Evolutionary conservation across 2,888 invertebrate genomes (phyloP), one percentile per base, ranked within the genome.

Genomic region (Lampropteryx suffumata): DNA sequence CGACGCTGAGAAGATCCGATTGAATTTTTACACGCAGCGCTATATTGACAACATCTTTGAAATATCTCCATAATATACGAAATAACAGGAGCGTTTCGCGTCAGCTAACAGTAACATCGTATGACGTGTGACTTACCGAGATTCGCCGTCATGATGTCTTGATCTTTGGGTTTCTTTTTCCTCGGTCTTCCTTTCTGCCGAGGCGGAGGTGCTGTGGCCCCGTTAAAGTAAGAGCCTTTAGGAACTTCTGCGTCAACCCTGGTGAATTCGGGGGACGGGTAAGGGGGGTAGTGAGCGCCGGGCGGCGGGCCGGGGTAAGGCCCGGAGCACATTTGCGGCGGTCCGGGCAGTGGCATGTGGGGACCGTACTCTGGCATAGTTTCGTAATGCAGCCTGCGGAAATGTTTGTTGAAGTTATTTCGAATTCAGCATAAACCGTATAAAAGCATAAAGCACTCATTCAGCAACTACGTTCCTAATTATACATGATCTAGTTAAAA

Each of bases 161-260:
- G 92, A 79, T 97, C 96, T 91, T 97, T 97, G 43, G 96, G 96
- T 84, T 98, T 98, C 91, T 97, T 92, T 90, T 98, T 98, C 77
- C 98, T 91, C 27, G 98, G 98, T 63, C 98, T 91, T 7, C 98
- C 98, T 91, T 98, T 98, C 84, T 97, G 97, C 66, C 97, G 92
- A 4, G 97, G 96, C n/a, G 93, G 92, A 40, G 90, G 88, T 29
- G 85, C 84, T 5, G 86, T 56, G 46, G 89, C 84, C 7, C 92
- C 92, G 65, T 92, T 92, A 78, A 92, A 92, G 76, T 92, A 92
- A 40, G 90, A 79, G 63, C 80, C 92, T 82, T 89, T 92, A 84
- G 87, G 82, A 71, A 84, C 82, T 67, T 84, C 88, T 37, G 76
- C 76, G 50, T 84, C 90, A 47, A 79, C 91, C 80, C 85, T 92